A percentile compares a stretch with the other conserved stretches of the same genome.
Evolutionary conservation across 2,797 vertebrate genomes (phyloP).

Genomic region (Benthosema pterotum): DNA sequence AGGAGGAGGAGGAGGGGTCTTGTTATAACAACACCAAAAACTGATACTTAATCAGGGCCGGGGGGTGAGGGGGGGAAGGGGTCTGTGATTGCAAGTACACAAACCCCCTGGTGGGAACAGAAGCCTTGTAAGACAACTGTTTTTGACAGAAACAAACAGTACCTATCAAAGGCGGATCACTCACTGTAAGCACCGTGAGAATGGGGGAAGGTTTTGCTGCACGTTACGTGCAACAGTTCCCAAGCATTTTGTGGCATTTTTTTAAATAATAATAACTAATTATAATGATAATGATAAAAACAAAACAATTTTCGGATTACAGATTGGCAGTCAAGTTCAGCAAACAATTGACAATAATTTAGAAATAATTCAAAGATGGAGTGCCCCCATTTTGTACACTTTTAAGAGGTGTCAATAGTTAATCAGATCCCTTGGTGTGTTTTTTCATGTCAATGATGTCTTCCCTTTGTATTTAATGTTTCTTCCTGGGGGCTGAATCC

Average conservation of each 20-base stretch:
- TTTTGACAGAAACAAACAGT: slow-evolving; percentile 19
- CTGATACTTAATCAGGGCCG: slow-evolving; percentile 56
- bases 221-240: background rate
- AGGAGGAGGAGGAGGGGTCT: background rate
- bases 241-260: slow-evolving; percentile 21
- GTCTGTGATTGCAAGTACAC: slow-evolving; percentile 29
- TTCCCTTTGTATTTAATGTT: no score
- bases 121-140: slow-evolving; percentile 45
- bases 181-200: slow-evolving; percentile 39
- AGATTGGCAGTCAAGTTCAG: no score
- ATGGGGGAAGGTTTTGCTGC: slow-evolving; percentile 2
- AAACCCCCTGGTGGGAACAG: slow-evolving; percentile 56
- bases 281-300: no score
- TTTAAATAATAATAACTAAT: no score
- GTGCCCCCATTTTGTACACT: no score
- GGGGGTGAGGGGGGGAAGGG: slow-evolving; percentile 9
- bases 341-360: no score
- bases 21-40: slow-evolving; percentile 42
- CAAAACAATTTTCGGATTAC: no score
- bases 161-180: slow-evolving; percentile 20
- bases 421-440: no score
- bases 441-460: no score
- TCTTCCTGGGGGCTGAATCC: no score
- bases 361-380: no score
- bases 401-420: no score